These are phyloP conservation scores for Rambutsinella grinnellia DNA, from an alignment of 2,888 invertebrate species.

Conservation along the genomic window DNA sequence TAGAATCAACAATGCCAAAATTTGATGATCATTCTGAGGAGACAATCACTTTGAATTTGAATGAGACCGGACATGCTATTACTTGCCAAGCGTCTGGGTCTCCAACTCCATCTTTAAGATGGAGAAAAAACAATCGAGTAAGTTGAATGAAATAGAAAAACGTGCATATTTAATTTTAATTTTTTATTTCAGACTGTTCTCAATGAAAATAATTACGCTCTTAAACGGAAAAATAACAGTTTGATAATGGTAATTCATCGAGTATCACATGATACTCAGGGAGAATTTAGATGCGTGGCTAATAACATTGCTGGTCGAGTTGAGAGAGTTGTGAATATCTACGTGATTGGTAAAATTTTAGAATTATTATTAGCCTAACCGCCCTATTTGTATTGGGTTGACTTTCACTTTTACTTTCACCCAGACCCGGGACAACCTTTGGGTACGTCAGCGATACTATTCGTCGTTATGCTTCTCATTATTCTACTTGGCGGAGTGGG, in stretches of 20 bases:
- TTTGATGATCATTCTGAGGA: constrained; percentile 50
- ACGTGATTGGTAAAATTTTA: constrained; percentile 53
- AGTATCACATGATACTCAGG: constrained; percentile 54
- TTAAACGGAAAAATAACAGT: constrained; percentile 56
- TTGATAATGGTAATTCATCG: constrained; percentile 57
- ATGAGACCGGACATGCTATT: constrained; percentile 58
- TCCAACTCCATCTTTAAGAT: constrained; percentile 58
- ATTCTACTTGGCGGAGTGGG: constrained; percentile 22
- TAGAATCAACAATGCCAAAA: constrained; percentile 40
- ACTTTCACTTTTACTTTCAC: too few species aligned
- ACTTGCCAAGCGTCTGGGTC: constrained; percentile 45
- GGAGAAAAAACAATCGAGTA: constrained; percentile 64
- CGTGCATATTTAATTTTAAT: background rate
- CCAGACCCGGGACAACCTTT: constrained; percentile 49
- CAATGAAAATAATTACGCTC: constrained; percentile 47
- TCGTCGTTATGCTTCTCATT: constrained; percentile 42
- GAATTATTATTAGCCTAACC: too few species aligned
- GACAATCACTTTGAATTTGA: constrained; percentile 45
- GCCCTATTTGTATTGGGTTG: background rate
- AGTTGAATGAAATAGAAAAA: background rate
- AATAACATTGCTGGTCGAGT: constrained; percentile 49
- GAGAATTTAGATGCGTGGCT: constrained; percentile 38
- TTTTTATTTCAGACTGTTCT: constrained; percentile 38
- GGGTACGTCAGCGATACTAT: constrained; percentile 30
- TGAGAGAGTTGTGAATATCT: constrained; percentile 48